Evolutionary conservation across 2,888 invertebrate genomes (phyloP).

Genomic region (Thumatha senex): DNA sequence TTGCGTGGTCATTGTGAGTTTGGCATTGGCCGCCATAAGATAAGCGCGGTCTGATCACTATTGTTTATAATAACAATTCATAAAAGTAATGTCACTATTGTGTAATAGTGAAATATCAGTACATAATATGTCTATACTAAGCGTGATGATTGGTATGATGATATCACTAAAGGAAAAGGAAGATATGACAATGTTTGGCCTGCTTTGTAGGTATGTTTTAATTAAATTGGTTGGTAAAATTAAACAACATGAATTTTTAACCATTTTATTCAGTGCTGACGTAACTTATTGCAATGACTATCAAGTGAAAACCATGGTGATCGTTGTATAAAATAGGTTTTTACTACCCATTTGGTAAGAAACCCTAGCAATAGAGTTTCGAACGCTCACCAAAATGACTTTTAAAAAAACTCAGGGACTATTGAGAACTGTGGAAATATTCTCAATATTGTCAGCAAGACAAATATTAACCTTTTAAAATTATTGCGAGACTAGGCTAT

Average conservation of each 20-base stretch:
- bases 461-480: not conserved
- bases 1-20: too few relatives aligned
- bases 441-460: not conserved
- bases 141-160: too few relatives aligned
- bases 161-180: too few relatives aligned
- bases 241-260: slow-evolving; percentile 21
- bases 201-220: too few relatives aligned
- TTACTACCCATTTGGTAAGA: slow-evolving; percentile 72
- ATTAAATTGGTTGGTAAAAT: slow-evolving; percentile 5
- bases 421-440: not conserved
- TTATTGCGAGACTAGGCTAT: not conserved
- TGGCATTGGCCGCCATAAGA: too few relatives aligned
- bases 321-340: slow-evolving; percentile 40
- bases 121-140: too few relatives aligned
- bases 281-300: slow-evolving; percentile 63
- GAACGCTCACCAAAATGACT: slow-evolving; percentile 16
- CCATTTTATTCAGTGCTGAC: slow-evolving; percentile 55
- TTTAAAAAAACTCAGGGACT: slow-evolving; percentile 9
- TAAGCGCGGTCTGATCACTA: too few relatives aligned
- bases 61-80: too few relatives aligned
- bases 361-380: slow-evolving; percentile 49
- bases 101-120: too few relatives aligned
- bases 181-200: too few relatives aligned
- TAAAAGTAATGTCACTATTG: too few relatives aligned
- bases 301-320: slow-evolving; percentile 51